Percentiles rank a stretch among this genome's conserved stretches.
Conservation (phyloP, 2,797 vertebrate genomes). For the Balearica regulorum region DNA sequence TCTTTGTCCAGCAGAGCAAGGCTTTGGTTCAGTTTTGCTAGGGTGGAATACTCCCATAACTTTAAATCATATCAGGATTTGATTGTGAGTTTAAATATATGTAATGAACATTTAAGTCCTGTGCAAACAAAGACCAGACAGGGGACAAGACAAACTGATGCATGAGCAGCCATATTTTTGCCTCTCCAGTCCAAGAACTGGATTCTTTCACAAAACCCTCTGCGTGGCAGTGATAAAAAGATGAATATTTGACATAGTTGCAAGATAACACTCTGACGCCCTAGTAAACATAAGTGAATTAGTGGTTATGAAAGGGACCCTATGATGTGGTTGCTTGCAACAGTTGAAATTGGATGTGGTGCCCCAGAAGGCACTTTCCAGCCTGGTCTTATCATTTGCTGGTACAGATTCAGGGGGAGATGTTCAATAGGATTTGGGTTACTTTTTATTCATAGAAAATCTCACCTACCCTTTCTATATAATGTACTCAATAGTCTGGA, state of each 20-base stretch:
- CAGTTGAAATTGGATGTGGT: not conserved
- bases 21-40: not conserved
- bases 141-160: not conserved
- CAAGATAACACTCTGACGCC: not conserved
- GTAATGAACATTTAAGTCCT: not conserved
- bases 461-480: not conserved
- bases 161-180: not conserved
- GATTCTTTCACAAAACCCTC: slow-evolving; percentile 3
- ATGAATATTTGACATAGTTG: slow-evolving; percentile 4
- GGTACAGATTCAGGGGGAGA: not conserved
- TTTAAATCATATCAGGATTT: slow-evolving; percentile 6
- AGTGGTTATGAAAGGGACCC: not conserved
- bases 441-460: not conserved
- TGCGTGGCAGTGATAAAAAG: not conserved
- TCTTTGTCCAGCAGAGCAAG: not conserved
- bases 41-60: not conserved
- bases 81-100: slow-evolving; percentile 1
- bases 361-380: not conserved
- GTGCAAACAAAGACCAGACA: slow-evolving; percentile 4
- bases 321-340: not conserved
- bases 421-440: not conserved
- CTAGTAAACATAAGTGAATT: not conserved
- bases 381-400: not conserved
- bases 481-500: not conserved
- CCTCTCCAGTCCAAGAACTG: not conserved